These are phyloP conservation scores for Malaclemys terrapin DNA, from an alignment of 2,113 vertebrate genomes.

Conservation along the genomic window DNA sequence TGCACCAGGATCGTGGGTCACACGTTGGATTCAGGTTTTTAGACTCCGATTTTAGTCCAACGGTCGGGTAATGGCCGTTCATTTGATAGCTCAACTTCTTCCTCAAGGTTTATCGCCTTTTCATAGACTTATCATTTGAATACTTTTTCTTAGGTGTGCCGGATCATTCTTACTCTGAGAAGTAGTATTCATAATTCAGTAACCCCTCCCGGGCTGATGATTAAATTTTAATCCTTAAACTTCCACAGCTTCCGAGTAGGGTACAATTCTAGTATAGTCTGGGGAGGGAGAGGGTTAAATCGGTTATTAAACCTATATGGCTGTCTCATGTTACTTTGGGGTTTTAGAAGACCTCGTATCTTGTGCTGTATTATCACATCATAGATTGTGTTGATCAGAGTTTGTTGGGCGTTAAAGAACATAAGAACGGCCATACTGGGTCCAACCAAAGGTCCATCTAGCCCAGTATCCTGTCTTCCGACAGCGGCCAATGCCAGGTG, in stretches of 20 bases:
- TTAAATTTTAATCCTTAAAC: neutral
- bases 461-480: no score
- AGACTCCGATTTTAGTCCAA: neutral
- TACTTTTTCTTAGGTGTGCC: neutral
- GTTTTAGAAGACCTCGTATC: constrained; percentile 19
- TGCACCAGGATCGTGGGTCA: accelerated
- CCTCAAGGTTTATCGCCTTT: neutral
- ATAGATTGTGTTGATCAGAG: constrained; percentile 34
- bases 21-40: neutral
- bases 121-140: neutral
- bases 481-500: no score
- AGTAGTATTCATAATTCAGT: neutral
- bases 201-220: accelerated
- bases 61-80: neutral
- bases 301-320: constrained; percentile 6
- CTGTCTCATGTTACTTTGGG: neutral
- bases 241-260: neutral
- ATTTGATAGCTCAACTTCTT: neutral
- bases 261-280: neutral
- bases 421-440: no score
- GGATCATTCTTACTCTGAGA: neutral
- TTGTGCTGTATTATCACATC: neutral
- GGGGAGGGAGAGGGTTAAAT: neutral
- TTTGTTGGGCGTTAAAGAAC: constrained; percentile 13
- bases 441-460: no score